phyloP scores from a whole-genome alignment of 1,140 invertebrate genomes.

The Drosophila arawakana region DNA sequence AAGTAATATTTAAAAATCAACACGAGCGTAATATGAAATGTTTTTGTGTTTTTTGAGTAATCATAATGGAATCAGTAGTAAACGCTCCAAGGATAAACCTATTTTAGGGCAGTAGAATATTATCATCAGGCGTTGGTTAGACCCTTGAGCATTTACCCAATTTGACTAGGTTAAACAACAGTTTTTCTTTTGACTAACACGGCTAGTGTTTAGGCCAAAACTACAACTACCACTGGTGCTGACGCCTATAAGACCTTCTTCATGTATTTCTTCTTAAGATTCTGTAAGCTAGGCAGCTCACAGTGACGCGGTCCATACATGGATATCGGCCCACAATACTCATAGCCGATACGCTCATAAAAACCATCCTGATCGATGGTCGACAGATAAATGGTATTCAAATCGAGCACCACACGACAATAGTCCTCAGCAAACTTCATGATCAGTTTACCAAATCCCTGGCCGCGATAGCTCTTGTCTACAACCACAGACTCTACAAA shows the following conservation, averaged over 20 bases:
- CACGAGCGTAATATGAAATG: slow-evolving; percentile 68
- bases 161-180: slow-evolving; percentile 64
- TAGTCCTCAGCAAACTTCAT: slow-evolving; percentile 90
- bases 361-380: slow-evolving; percentile 92
- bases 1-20: slow-evolving; percentile 80
- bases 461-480: slow-evolving; percentile 87
- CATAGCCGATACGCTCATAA: slow-evolving; percentile 91
- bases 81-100: slow-evolving; percentile 31
- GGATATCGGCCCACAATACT: slow-evolving; percentile 88
- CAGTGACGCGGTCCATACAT: slow-evolving; percentile 86
- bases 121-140: slow-evolving; percentile 2
- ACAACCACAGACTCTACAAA: slow-evolving; percentile 92
- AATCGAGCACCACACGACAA: slow-evolving; percentile 86
- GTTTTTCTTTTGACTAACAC: slow-evolving; percentile 48
- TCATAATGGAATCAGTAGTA: slow-evolving; percentile 75
- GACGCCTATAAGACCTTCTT: slow-evolving; percentile 83
- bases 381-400: slow-evolving; percentile 89
- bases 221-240: slow-evolving; percentile 67
- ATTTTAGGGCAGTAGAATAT: slow-evolving; percentile 37
- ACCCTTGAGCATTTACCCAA: slow-evolving; percentile 48
- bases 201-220: slow-evolving; percentile 37
- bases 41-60: slow-evolving; percentile 59
- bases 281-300: slow-evolving; percentile 78
- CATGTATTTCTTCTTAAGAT: slow-evolving; percentile 84
- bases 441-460: slow-evolving; percentile 89